Percentiles rank a stretch among this genome's conserved stretches.
Conservation (phyloP, 2,888 invertebrate species). For the Andrena flavipes region DNA sequence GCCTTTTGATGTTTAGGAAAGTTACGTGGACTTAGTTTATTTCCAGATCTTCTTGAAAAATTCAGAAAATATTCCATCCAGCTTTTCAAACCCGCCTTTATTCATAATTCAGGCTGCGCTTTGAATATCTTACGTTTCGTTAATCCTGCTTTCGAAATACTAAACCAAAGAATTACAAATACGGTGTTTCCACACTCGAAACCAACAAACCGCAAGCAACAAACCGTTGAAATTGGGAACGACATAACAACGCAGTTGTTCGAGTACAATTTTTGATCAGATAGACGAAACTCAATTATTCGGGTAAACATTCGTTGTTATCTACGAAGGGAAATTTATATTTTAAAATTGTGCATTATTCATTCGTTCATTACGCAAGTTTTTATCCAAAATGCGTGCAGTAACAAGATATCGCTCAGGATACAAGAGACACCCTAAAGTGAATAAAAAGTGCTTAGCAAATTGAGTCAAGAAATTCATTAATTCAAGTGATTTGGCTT, state of each 20-base stretch:
- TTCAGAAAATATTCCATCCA: no score
- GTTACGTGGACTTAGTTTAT: no score
- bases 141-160: constrained; percentile 22
- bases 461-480: background rate
- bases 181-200: background rate
- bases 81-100: background rate
- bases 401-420: no score
- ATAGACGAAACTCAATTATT: background rate
- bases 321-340: background rate
- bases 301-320: background rate
- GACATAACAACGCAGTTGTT: background rate
- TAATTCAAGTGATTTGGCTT: background rate
- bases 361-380: background rate
- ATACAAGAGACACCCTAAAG: no score
- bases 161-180: background rate
- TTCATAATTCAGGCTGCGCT: constrained; percentile 10
- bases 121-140: constrained; percentile 26
- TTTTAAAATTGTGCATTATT: background rate
- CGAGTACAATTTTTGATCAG: background rate
- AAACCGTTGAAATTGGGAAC: background rate
- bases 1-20: no score
- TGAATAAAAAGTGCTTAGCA: no score
- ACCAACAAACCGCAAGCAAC: background rate
- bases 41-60: no score
- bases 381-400: no score